These are phyloP conservation scores for Corydoras sp. DNA, from an alignment of 2,113 vertebrate genomes.

Conservation along the genomic window DNA sequence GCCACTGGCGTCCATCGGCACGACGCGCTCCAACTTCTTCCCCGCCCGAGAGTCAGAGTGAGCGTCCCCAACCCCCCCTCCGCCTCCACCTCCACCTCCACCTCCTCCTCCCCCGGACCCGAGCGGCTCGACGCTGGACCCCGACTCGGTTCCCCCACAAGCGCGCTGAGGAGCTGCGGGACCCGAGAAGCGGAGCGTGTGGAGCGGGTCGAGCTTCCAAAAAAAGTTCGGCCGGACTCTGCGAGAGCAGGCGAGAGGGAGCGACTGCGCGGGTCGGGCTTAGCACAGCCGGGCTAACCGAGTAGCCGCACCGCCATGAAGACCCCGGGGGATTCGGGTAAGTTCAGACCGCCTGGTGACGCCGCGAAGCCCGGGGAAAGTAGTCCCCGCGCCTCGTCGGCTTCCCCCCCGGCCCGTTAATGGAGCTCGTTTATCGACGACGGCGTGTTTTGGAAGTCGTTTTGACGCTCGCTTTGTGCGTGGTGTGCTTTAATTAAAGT, in stretches of 20 bases:
- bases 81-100: background rate
- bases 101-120: background rate
- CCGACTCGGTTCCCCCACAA: background rate
- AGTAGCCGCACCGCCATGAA: conserved; percentile 56
- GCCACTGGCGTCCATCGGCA: conserved; percentile 46
- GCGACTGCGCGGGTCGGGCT: conserved; percentile 8
- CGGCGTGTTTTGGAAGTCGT: too few species aligned
- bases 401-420: too few species aligned
- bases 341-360: conserved; percentile 36
- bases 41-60: conserved; percentile 45
- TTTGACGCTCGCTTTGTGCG: too few species aligned
- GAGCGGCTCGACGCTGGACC: too few species aligned
- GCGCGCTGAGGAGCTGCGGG: background rate
- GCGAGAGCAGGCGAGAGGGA: conserved; percentile 18
- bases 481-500: too few species aligned
- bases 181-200: conserved; percentile 14
- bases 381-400: too few species aligned
- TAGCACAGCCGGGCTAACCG: conserved; percentile 23
- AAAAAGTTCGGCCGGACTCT: conserved; percentile 43
- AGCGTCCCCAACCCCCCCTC: background rate
- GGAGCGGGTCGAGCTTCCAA: background rate
- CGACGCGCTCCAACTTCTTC: conserved; percentile 55
- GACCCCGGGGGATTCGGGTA: conserved; percentile 65
- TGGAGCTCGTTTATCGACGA: too few species aligned
- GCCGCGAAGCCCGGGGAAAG: too few species aligned